Conservation (phyloP, 2,797 vertebrate genomes). For the Propithecus perrieri region DNA sequence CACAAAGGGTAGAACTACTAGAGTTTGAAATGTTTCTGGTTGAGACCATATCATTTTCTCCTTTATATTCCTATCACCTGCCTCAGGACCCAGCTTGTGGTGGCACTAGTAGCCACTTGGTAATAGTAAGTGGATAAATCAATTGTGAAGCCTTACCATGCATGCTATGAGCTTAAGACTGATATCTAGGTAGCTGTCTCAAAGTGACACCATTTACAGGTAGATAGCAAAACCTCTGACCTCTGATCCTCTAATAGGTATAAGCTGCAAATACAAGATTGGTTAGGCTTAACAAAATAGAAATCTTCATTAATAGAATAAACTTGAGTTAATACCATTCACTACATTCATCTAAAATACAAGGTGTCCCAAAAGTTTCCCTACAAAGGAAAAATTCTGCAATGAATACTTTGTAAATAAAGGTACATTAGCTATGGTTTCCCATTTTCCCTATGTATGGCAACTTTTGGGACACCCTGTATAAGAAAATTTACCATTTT, state of each 20-base stretch:
- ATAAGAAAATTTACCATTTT: neutral
- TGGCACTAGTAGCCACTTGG: neutral
- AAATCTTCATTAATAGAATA: neutral
- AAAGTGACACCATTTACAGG: neutral
- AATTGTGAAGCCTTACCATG: neutral
- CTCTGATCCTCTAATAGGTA: neutral
- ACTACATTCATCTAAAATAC: neutral
- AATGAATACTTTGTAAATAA: no score
- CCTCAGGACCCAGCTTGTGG: neutral
- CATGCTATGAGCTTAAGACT: neutral
- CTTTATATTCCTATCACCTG: neutral
- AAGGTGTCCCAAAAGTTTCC: no score
- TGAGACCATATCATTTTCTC: neutral
- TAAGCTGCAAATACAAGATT: slow-evolving; percentile 6
- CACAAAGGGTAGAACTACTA: neutral
- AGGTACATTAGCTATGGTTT: no score
- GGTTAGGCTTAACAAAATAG: neutral
- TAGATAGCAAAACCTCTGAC: neutral
- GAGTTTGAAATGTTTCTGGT: neutral
- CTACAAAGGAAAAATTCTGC: no score
- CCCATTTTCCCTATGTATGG: no score
- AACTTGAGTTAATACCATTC: neutral
- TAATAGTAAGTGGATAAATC: neutral
- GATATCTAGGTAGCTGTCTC: neutral
- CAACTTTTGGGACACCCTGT: no score